These are phyloP conservation scores for Empis livida DNA, from an alignment of 2,888 invertebrate genomes.

Conservation along the genomic window DNA sequence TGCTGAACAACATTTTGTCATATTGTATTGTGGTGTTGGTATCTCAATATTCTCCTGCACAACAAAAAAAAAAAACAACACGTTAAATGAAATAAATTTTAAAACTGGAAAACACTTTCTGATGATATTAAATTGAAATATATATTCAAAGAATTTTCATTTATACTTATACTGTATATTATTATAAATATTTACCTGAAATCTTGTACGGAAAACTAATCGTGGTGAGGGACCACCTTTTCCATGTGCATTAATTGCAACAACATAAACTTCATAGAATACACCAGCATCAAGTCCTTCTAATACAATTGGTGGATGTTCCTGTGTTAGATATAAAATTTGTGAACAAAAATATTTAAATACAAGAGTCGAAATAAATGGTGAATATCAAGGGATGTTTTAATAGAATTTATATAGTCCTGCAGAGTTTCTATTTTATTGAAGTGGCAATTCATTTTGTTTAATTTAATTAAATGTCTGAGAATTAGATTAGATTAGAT, in stretches of 20 bases:
- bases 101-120: background rate
- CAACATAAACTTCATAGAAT: slow-evolving; percentile 68
- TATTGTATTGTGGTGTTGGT: slow-evolving; percentile 54
- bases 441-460: too few species aligned
- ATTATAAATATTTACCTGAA: slow-evolving; percentile 22
- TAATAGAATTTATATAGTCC: too few species aligned
- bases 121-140: background rate
- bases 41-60: slow-evolving; percentile 19
- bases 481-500: too few species aligned
- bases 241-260: slow-evolving; percentile 68
- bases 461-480: too few species aligned
- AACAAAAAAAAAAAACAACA: background rate
- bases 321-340: slow-evolving; percentile 17
- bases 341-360: too few species aligned
- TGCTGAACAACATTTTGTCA: slow-evolving; percentile 62
- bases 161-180: too few species aligned
- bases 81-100: slow-evolving; percentile 8
- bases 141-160: background rate
- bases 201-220: slow-evolving; percentile 59
- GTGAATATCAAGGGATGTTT: too few species aligned
- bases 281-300: slow-evolving; percentile 60
- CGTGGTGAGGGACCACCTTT: slow-evolving; percentile 62
- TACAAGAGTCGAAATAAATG: too few species aligned
- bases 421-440: too few species aligned
- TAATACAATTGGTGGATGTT: slow-evolving; percentile 59